These are phyloP conservation scores for Clepsis dumicolana DNA, from an alignment of 2,888 invertebrate species.

Conservation along the genomic window DNA sequence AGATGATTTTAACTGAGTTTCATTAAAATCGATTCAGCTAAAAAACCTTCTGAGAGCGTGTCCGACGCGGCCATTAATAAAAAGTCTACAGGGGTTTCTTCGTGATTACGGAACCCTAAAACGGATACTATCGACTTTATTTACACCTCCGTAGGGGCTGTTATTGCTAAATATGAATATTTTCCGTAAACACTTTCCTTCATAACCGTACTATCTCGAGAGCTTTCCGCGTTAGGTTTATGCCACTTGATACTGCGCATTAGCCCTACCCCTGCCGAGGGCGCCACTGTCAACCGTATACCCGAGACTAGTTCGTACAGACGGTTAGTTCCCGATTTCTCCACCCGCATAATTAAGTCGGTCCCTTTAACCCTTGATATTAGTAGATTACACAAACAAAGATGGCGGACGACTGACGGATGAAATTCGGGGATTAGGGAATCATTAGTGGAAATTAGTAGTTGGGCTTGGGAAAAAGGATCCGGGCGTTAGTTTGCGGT, in stretches of 20 bases:
- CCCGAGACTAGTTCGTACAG: background rate
- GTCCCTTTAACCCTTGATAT: constrained; percentile 10
- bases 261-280: background rate
- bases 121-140: too few relatives aligned
- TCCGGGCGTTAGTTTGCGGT: too few relatives aligned
- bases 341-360: constrained; percentile 18
- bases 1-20: too few relatives aligned
- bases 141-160: too few relatives aligned
- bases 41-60: too few relatives aligned
- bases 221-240: constrained; percentile 13
- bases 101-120: too few relatives aligned
- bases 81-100: too few relatives aligned
- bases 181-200: constrained; percentile 47
- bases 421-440: background rate
- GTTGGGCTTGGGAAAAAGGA: background rate
- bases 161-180: too few relatives aligned
- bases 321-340: constrained; percentile 8
- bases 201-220: constrained; percentile 51
- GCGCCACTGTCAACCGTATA: constrained; percentile 5
- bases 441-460: background rate
- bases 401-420: constrained; percentile 14
- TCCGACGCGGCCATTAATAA: too few relatives aligned
- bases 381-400: constrained; percentile 10
- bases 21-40: too few relatives aligned
- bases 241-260: constrained; percentile 16